Base-by-base conservation (phyloP, 2,113 vertebrate genomes). In the Pluvialis apricaria region DNA sequence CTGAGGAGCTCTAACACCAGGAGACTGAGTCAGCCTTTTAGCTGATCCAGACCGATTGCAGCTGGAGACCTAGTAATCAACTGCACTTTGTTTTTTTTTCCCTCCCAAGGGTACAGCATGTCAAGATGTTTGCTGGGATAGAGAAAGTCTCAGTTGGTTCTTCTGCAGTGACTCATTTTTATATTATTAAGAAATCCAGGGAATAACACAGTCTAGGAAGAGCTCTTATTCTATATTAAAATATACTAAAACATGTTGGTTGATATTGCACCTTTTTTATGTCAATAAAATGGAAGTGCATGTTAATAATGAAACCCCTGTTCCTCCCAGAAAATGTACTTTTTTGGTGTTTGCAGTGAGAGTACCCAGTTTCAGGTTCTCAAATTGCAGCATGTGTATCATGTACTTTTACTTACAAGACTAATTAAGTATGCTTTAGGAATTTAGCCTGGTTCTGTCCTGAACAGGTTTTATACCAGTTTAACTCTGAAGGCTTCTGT, bases 61-160 rank as follows among this genome's bases (percentile, higher is more conserved):
- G 86, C 94, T 96, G 95, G 86, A 92, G 66, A 95, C 77, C 91
- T 65, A 77, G 62, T 69, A 92, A 97, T 97, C 78, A 83, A 38
- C 47, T 49, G 40, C 16, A 36, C 61, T 51, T 62, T 13, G 15
- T 16, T 38, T 28, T 20, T 3, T 11, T 22, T 9, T 3, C 0
- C 3, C 61, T 66, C 38, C 25, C 79, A 66, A 34, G 94, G 54
- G 55, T 70, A 70, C 17, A 70, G 38, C 58, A 16, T 29, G 45
- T 92, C 47, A 81, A 81, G 84, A 92, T 94, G 58, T 89, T 95
- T 82, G 58, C 84, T 85, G 60, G 86, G 75, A 82, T 72, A 86
- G 34, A 85, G 55, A 9, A 87, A 82, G 71, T 88, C 83, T 91
- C 44, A 0, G 25, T 36, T 73, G 58, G 32, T 89, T 92, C 71